Percentiles rank a stretch among this genome's conserved stretches.
Evolutionary conservation across 2,888 invertebrate species (phyloP).

Genomic region (Eueremaeus valkanovi): DNA sequence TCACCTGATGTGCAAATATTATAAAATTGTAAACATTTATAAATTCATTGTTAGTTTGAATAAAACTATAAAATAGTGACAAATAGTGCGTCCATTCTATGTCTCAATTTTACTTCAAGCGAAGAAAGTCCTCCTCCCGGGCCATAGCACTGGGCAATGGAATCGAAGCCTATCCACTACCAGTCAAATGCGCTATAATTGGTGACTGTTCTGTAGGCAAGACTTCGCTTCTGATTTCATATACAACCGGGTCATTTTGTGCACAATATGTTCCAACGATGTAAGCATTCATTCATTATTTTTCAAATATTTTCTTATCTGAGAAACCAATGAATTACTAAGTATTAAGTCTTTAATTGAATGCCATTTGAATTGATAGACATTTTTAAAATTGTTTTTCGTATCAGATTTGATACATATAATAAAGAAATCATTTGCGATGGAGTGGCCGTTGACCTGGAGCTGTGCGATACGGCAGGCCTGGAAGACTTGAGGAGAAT

Average conservation of each 20-base stretch:
- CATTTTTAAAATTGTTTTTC: no score
- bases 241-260: neutral
- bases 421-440: neutral
- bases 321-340: no score
- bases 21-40: no score
- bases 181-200: slow-evolving; percentile 32
- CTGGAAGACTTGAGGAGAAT: neutral
- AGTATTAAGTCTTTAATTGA: neutral
- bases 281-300: neutral
- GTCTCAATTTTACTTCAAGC: slow-evolving; percentile 21
- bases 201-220: slow-evolving; percentile 58
- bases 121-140: neutral
- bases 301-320: no score
- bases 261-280: slow-evolving; percentile 16
- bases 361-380: no score
- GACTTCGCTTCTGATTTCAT: slow-evolving; percentile 56
- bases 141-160: neutral
- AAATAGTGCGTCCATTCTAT: no score
- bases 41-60: neutral
- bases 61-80: no score
- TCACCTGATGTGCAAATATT: no score
- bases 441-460: slow-evolving; percentile 14
- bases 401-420: slow-evolving; percentile 10
- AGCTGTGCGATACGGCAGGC: slow-evolving; percentile 3
- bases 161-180: slow-evolving; percentile 2